A percentile compares a stretch with the other conserved stretches of the same genome.
phyloP scores from a whole-genome alignment of 2,113 vertebrate species.

The Chrysemys picta region DNA sequence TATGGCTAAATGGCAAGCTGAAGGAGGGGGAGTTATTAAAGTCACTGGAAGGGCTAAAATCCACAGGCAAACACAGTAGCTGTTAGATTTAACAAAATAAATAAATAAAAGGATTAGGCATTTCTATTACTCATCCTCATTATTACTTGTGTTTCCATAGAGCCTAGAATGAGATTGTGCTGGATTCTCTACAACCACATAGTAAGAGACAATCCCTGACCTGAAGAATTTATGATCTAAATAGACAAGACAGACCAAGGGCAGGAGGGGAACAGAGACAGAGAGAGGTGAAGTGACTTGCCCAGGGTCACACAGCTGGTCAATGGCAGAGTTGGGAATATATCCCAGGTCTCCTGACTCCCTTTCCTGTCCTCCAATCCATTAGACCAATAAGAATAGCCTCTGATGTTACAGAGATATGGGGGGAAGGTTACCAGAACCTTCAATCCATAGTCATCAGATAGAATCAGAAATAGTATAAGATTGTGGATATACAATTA shows the following conservation, averaged over 20 bases:
- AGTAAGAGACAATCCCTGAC: background rate
- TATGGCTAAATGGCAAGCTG: background rate
- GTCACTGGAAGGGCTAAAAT: background rate
- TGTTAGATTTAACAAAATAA: background rate
- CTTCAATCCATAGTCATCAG: accelerated
- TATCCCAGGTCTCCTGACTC: background rate
- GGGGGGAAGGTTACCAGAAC: background rate
- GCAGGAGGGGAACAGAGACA: background rate
- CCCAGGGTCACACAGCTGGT: background rate
- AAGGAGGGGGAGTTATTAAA: background rate
- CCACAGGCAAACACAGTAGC: background rate
- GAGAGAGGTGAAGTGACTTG: background rate
- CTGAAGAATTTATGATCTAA: background rate
- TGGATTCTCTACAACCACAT: background rate
- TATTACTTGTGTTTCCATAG: background rate
- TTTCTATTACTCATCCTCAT: background rate
- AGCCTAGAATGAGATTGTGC: background rate
- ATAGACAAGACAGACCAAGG: background rate
- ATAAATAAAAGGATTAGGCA: accelerated
- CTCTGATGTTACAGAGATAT: background rate
- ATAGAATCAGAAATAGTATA: slow-evolving; percentile 14
- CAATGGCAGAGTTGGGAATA: background rate
- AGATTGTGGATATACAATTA: background rate
- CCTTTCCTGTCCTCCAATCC: accelerated
- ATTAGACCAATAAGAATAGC: background rate